Base-by-base conservation (phyloP, 1,140 invertebrate species). In the Mactra quadrangularis region DNA sequence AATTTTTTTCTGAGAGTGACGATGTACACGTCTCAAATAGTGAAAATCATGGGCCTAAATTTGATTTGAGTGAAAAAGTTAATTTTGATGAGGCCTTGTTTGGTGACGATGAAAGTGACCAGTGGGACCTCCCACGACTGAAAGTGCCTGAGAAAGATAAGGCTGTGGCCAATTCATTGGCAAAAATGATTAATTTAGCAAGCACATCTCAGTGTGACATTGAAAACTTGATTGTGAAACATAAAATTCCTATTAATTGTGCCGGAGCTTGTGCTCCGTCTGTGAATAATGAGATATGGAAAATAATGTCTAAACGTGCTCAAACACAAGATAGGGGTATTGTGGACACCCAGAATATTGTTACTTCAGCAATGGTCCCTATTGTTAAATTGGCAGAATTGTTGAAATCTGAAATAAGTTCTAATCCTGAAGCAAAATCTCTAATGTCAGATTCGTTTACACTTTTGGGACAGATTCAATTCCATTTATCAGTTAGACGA, bases 231-330 rank as follows among this genome's bases (percentile, higher is more conserved):
- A 6, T 72, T 17, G 7, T 11, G 4, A 72, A 71, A 53, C 53
- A 72, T 27, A 72, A 72, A 72, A 25, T 72, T 31, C 68, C 50
- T 27, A 27, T 33, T n/a, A 72, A 72, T 47, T 70, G 25, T 52
- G n/a, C 15, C 22, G 35, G 53, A n/a, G 19, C 33, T 17, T 3
- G 17, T 53, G 6, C 52, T 29, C 68, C 68, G n/a, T n/a, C n/a
- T 7, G 31, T 71, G 3, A 52, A 71, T 52, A 15, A 33, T 3
- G 68, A 71, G 50, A 52, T 71, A n/a, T 72, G 68, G 47, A 55
- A 53, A 71, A 35, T 53, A 0, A 17, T 72, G 29, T 27, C 6
- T 33, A 55, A 55, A 31, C 31, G 15, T 1, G 33, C 52, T 7
- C 0, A 33, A 11, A 7, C 7, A 0, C 4, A 31, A 15, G 52